Conservation (phyloP, 2,888 invertebrate genomes). For the Drosophila putrida region DNA sequence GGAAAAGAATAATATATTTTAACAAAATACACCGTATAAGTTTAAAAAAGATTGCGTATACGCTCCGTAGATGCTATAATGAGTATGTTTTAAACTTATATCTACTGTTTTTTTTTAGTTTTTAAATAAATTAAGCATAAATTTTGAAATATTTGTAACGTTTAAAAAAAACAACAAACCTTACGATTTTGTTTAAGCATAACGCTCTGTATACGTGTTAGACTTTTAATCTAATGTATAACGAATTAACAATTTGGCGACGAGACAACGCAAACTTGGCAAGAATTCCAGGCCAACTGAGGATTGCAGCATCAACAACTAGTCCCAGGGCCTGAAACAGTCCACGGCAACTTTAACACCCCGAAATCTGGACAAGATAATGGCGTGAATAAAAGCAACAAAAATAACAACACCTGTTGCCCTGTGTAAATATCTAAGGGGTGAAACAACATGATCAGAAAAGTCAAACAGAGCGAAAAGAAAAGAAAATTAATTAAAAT, state of each 20-base stretch:
- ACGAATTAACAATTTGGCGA: conserved; percentile 44
- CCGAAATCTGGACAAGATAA: conserved; percentile 54
- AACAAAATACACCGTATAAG: too few relatives aligned
- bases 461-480: neutral
- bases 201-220: neutral
- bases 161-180: conserved; percentile 28
- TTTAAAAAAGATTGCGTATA: conserved; percentile 4
- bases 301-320: conserved; percentile 39
- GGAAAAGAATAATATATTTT: too few relatives aligned
- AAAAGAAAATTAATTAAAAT: conserved; percentile 64
- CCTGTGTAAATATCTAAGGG: conserved; percentile 19
- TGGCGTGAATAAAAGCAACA: conserved; percentile 45
- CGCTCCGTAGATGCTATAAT: neutral
- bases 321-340: neutral
- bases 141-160: too few relatives aligned
- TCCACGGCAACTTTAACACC: conserved; percentile 14
- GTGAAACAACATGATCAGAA: conserved; percentile 18
- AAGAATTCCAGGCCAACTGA: conserved; percentile 65
- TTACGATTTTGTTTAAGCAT: conserved; percentile 43
- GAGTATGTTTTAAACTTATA: too few relatives aligned
- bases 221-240: conserved; percentile 17
- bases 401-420: conserved; percentile 33
- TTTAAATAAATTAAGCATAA: too few relatives aligned
- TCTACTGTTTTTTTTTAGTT: too few relatives aligned
- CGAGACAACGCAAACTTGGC: conserved; percentile 64